phyloP scores from a whole-genome alignment of 1,140 invertebrate species.

The Frieseomelitta varia region DNA sequence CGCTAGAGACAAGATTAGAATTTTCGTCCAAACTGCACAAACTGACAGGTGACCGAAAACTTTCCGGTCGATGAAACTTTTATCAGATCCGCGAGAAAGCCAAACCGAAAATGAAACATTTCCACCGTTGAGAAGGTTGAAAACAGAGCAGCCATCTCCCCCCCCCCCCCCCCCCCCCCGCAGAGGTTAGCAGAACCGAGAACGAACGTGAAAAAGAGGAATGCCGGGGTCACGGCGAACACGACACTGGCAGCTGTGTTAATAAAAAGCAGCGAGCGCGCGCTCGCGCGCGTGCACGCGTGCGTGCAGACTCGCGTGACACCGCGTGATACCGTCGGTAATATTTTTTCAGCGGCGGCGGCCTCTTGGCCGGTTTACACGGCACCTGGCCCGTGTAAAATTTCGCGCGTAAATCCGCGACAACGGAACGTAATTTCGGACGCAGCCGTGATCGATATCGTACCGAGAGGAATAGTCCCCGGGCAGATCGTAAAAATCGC shows the following conservation, averaged over 20 bases:
- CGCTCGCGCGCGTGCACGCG: neutral
- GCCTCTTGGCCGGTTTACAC: slow-evolving; percentile 32
- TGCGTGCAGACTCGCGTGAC: slow-evolving; percentile 52
- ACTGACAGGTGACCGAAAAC: neutral
- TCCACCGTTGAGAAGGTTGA: neutral
- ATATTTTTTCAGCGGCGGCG: slow-evolving; percentile 55
- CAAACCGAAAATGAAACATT: neutral
- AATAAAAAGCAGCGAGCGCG: slow-evolving; percentile 57
- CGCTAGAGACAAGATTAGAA: neutral
- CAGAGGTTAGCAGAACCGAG: slow-evolving; percentile 9
- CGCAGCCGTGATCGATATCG: slow-evolving; percentile 18
- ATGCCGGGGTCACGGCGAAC: slow-evolving; percentile 5
- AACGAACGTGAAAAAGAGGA: slow-evolving; percentile 28
- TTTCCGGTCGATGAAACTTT: neutral
- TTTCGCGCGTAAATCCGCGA: slow-evolving; percentile 32
- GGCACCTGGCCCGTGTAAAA: slow-evolving; percentile 38
- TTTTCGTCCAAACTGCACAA: neutral
- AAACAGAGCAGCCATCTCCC: neutral
- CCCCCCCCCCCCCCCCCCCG: too few relatives aligned
- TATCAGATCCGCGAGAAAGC: too few relatives aligned
- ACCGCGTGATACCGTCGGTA: slow-evolving; percentile 47
- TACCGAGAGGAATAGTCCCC: neutral
- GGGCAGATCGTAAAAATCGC: slow-evolving; percentile 6
- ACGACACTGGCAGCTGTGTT: slow-evolving; percentile 35
- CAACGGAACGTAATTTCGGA: slow-evolving; percentile 23